These are phyloP conservation scores for Chelon auratus DNA, from an alignment of 2,797 vertebrate species.

Conservation along the genomic window DNA sequence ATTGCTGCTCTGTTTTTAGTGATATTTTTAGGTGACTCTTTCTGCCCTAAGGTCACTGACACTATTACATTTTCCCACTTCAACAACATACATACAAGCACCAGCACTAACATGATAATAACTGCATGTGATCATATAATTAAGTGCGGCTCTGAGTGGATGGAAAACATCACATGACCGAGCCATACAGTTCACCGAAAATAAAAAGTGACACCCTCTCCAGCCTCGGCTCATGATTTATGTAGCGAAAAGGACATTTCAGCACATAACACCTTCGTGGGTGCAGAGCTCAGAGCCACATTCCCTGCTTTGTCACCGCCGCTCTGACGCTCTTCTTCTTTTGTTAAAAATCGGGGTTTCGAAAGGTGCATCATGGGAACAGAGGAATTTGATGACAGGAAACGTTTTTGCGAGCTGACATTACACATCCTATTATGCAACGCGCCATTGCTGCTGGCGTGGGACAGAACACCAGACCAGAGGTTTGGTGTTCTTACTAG, in stretches of 20 bases:
- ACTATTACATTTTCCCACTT: neutral
- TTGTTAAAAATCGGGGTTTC: constrained; percentile 42
- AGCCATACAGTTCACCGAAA: constrained; percentile 19
- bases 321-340: constrained; percentile 45
- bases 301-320: constrained; percentile 54
- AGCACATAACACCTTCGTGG: constrained; percentile 47
- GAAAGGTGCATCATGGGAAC: constrained; percentile 66
- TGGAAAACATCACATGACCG: constrained; percentile 42
- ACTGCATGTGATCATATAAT: constrained; percentile 26
- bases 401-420: constrained; percentile 59
- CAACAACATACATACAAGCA: neutral
- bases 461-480: constrained; percentile 4
- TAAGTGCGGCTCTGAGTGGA: constrained; percentile 3
- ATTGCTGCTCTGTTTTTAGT: neutral
- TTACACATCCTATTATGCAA: constrained; percentile 66
- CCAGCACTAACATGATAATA: neutral
- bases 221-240: constrained; percentile 30
- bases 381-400: constrained; percentile 75
- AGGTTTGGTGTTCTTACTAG: constrained; percentile 10
- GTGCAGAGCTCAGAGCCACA: constrained; percentile 37
- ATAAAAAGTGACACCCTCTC: constrained; percentile 10
- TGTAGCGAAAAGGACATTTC: constrained; percentile 52
- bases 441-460: constrained; percentile 32
- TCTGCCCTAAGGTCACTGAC: too few species aligned
- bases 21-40: neutral